phyloP scores from a whole-genome alignment of 2,797 vertebrate genomes.

The Myotis findleyi region DNA sequence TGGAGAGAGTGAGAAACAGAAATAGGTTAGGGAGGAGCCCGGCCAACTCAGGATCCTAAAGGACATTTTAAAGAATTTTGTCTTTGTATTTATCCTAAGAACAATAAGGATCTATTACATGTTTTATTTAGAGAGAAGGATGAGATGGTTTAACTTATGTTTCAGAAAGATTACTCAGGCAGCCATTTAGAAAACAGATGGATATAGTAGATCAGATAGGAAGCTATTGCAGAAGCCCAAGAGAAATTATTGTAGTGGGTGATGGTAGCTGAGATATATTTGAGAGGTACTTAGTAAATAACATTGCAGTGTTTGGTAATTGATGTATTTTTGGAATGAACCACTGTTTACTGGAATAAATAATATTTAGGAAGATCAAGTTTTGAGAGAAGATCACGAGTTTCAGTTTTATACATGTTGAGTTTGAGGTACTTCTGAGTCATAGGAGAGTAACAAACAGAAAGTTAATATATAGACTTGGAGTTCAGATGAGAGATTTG shows the following conservation, averaged over 20 bases:
- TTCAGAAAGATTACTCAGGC: constrained; percentile 22
- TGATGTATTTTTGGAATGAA: neutral
- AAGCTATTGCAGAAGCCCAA: neutral
- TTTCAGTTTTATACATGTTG: constrained; percentile 1
- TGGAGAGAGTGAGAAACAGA: neutral
- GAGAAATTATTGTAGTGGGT: neutral
- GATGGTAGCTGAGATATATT: neutral
- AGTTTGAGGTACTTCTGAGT: neutral
- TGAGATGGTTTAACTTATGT: neutral
- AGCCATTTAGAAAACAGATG: neutral
- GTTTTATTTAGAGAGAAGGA: constrained; percentile 25
- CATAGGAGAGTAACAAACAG: neutral
- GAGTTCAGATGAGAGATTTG: constrained; percentile 16
- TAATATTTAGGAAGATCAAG: neutral
- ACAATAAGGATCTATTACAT: neutral
- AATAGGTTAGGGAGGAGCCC: neutral
- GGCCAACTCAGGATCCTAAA: neutral
- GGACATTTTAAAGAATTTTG: neutral
- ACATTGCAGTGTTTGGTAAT: neutral
- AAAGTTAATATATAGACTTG: constrained; percentile 8
- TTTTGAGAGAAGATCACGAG: constrained; percentile 1
- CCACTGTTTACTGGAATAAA: neutral
- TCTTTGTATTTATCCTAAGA: neutral
- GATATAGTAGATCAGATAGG: constrained; percentile 28
- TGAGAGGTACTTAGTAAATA: neutral